Evolutionary conservation across 1,140 invertebrate genomes (phyloP), one percentile per base, ranked within the genome.

Genomic region (Cephus cinctus): DNA sequence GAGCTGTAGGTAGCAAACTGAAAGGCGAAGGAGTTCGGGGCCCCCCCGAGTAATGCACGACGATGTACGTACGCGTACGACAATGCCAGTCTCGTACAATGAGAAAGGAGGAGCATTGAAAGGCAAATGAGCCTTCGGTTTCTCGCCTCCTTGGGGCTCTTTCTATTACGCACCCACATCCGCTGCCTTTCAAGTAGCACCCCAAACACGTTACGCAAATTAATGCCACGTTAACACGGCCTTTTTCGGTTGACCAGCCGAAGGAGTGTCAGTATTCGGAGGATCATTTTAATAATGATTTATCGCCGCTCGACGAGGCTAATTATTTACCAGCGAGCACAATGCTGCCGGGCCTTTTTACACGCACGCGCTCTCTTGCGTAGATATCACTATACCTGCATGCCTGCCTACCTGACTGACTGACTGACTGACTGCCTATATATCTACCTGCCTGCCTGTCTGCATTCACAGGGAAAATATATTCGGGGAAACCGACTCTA

Each of bases 121-220:
- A 61, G 44, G 58, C 52, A 61, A 61, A 61, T 61, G 56, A 61
- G 55, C 32, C 34, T 23, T 52, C 38, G 35, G 34, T n/a, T n/a
- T 38, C 49, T 30, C 39, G 39, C 50, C 50, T 56, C 53, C 46
- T 56, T 51, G n/a, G n/a, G n/a, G 47, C 42, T 22, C 32, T 49
- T 59, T 53, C 56, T 52, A 51, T 58, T 41, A 35, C 46, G 39
- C 50, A 25, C 52, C 39, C 54, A 49, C 47, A 56, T 59, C 57
- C 54, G 54, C 32, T 46, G 50, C 34, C 52, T 53, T 59, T 54
- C 48, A 50, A 32, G 20, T 41, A 43, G 42, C 27, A 34, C 42
- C 53, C 36, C 47, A 56, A 56, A 56, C 54, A 54, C 43, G 47
- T 56, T 59, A 52, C 57, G 57, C 49, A 59, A 59, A 59, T 56